Evolutionary conservation across 2,888 invertebrate species (phyloP).

Genomic region (Molorchus minor): DNA sequence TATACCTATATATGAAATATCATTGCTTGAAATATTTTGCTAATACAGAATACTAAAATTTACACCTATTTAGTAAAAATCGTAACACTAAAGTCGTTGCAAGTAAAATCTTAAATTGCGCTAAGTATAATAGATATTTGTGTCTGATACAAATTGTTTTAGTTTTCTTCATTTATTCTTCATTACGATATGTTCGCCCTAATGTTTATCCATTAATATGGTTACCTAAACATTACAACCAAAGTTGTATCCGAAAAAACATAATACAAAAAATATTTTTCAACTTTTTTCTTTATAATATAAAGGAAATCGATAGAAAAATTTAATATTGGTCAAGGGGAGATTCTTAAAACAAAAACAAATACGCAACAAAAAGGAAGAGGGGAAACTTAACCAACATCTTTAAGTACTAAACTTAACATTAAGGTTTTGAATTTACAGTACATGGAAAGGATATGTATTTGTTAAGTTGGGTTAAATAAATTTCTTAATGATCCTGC

Average conservation of each 20-base stretch:
- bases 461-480: conserved; percentile 32
- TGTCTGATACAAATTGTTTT: conserved; percentile 34
- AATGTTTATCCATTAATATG: conserved; percentile 10
- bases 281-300: conserved; percentile 19
- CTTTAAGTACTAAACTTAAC: conserved; percentile 36
- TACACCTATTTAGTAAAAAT: conserved; percentile 43
- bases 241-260: conserved; percentile 22
- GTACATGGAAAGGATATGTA: conserved; percentile 56
- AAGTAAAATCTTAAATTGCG: conserved; percentile 48
- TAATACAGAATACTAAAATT: conserved; percentile 17
- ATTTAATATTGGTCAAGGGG: conserved; percentile 39
- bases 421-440: conserved; percentile 35
- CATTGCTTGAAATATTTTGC: conserved; percentile 26
- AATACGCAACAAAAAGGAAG: conserved; percentile 10
- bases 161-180: conserved; percentile 19
- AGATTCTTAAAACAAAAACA: conserved; percentile 35
- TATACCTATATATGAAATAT: conserved; percentile 26
- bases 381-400: conserved; percentile 20
- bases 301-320: conserved; percentile 20
- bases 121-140: conserved; percentile 28
- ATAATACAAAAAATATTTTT: conserved; percentile 32
- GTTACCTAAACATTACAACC: conserved; percentile 16
- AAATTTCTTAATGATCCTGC: conserved; percentile 48
- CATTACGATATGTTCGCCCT: conserved; percentile 34
- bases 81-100: conserved; percentile 52